Evolutionary conservation across 2,888 invertebrate genomes (phyloP), one percentile per base, ranked within the genome.

Genomic region (Rotaria magnacalcarata): DNA sequence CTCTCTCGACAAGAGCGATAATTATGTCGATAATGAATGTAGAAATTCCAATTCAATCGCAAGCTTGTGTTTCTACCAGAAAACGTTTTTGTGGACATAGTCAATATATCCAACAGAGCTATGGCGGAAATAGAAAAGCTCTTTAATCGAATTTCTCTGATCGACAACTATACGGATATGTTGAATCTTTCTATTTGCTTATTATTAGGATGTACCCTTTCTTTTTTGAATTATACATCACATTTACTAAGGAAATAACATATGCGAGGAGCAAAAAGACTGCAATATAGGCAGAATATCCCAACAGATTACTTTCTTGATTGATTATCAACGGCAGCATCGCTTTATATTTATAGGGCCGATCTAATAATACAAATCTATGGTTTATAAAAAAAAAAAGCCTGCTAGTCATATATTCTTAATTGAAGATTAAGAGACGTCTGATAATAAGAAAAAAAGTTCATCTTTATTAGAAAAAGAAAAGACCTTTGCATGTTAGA

Each of bases 371-470:
- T 67, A 34, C 14, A 67, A 67, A 34, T 67, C 67, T 67, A 67
- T 67, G 27, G 67, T 67, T 67, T 67, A 27, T 27, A 8, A 60
- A 16, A 67, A 34, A 67, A 67, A 67, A 67, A 34, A 14, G 67
- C 67, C 34, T 67, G 16, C 41, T 67, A 67, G 67, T 67, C 67
- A 67, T 67, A 19, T 16, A 27, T 67, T 34, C 34, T 67, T 41
- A 67, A 67, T 67, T 67, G 67, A 67, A 67, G 67, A 67, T 67
- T 67, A 67, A 67, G 67, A 67, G 34, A 67, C 34, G 16, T 67
- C 34, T 41, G 11, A 67, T 67, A 34, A 67, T 34, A 67, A 67
- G 67, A 67, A 19, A 67, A 67, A 67, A 67, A 41, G 11, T 16
- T 67, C 67, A 67, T 67, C 34, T 67, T 34, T 34, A 34, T 34